Percentiles rank a stretch among this genome's conserved stretches.
Conservation (phyloP, 2,797 vertebrate species). For the Adelosebastes latens region DNA sequence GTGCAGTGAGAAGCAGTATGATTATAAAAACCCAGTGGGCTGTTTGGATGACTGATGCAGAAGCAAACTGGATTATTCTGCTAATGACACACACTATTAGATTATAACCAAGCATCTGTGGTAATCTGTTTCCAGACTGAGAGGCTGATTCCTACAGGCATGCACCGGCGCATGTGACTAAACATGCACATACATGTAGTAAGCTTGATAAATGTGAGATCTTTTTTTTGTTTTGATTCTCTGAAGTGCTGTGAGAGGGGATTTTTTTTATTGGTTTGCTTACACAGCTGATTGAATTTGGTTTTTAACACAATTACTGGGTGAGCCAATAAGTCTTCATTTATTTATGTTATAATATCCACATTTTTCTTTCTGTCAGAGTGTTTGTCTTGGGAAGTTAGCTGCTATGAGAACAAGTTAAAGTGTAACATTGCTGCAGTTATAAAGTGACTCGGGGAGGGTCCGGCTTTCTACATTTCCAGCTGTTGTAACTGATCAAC, state of each 20-base stretch:
- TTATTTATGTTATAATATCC: not conserved
- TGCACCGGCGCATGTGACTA: not conserved
- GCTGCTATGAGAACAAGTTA: not conserved
- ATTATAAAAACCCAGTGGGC: not conserved
- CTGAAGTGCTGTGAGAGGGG: not conserved
- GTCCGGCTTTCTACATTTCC: conserved; percentile 23
- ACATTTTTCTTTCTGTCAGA: not conserved
- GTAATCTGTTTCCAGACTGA: not conserved
- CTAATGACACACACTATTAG: conserved; percentile 6
- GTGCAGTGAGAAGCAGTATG: not conserved
- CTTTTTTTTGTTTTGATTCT: not conserved
- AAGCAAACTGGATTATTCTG: conserved; percentile 12
- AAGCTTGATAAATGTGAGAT: not conserved
- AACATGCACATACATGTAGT: not conserved
- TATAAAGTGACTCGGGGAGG: not conserved
- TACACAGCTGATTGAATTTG: not conserved
- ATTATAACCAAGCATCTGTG: conserved; percentile 8
- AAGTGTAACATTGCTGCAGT: not conserved
- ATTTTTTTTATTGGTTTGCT: not conserved
- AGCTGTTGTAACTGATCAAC: conserved; percentile 64
- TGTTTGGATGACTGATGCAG: not conserved
- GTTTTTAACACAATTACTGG: not conserved
- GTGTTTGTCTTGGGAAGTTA: not conserved
- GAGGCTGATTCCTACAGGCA: not conserved
- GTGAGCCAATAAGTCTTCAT: not conserved